Conservation (phyloP, 1,140 invertebrate species). For the Diorhabda carinulata region DNA sequence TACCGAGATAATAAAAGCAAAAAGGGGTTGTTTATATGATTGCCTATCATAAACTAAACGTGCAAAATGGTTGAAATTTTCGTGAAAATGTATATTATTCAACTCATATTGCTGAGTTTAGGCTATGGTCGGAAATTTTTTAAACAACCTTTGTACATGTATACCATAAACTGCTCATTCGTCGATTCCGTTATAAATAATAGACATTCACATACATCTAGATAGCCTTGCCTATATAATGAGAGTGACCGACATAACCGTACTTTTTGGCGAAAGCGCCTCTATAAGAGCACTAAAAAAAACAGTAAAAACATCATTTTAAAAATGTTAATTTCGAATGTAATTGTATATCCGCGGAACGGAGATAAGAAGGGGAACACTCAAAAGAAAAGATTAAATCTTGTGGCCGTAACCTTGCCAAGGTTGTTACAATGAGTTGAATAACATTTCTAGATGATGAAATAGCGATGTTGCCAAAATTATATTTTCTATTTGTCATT, state of each 20-base stretch:
- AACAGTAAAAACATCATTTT: slow-evolving; percentile 13
- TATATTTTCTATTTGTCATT: not conserved
- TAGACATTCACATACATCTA: slow-evolving; percentile 5
- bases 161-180: too few species aligned
- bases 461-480: slow-evolving; percentile 13
- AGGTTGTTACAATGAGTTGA: slow-evolving; percentile 26
- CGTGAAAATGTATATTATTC: too few species aligned
- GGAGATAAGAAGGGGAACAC: not conserved
- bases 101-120: too few species aligned
- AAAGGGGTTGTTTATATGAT: too few species aligned
- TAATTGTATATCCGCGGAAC: slow-evolving; percentile 19
- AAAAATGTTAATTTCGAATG: slow-evolving; percentile 15
- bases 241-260: slow-evolving; percentile 11
- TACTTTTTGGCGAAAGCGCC: slow-evolving; percentile 17
- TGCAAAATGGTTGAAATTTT: too few species aligned
- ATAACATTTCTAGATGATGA: slow-evolving; percentile 16
- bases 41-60: too few species aligned
- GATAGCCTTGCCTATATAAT: not conserved
- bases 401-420: slow-evolving; percentile 26
- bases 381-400: slow-evolving; percentile 5
- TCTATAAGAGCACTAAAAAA: not conserved
- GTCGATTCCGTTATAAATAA: too few species aligned
- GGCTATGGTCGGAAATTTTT: too few species aligned
- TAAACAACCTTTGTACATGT: too few species aligned
- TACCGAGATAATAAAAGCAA: too few species aligned